phyloP scores from a whole-genome alignment of 1,140 invertebrate species.

The Drosophila santomea region DNA sequence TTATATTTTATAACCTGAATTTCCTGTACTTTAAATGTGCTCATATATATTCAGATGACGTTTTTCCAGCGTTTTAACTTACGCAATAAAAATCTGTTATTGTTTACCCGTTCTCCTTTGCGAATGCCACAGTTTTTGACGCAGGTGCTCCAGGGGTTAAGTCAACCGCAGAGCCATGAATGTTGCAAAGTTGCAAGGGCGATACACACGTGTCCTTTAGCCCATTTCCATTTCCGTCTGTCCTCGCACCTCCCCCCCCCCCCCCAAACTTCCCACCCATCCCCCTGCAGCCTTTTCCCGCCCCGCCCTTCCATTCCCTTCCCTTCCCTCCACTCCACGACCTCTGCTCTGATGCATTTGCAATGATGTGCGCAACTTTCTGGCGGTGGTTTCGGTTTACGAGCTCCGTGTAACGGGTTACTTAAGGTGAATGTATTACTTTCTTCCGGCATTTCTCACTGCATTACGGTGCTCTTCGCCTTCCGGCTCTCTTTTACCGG shows the following conservation, averaged over 20 bases:
- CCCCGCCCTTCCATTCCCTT: too few relatives aligned
- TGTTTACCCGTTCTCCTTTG: too few relatives aligned
- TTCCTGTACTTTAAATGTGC: too few relatives aligned
- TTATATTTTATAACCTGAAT: too few relatives aligned
- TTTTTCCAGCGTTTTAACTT: too few relatives aligned
- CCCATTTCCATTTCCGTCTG: slow-evolving; percentile 49
- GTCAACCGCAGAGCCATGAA: slow-evolving; percentile 28
- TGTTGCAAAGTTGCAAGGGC: slow-evolving; percentile 24
- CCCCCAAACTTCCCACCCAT: neutral
- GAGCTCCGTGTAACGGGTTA: slow-evolving; percentile 43
- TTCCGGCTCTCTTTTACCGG: neutral
- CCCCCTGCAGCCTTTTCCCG: too few relatives aligned
- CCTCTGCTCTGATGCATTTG: slow-evolving; percentile 32
- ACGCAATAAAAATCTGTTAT: too few relatives aligned
- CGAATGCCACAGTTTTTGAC: neutral
- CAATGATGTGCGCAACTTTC: slow-evolving; percentile 52
- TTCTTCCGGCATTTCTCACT: slow-evolving; percentile 46
- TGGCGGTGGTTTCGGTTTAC: slow-evolving; percentile 30
- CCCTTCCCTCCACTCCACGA: neutral
- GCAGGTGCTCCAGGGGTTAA: slow-evolving; percentile 19
- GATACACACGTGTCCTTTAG: slow-evolving; percentile 48
- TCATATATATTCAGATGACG: too few relatives aligned
- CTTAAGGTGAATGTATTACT: slow-evolving; percentile 64
- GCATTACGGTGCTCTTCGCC: slow-evolving; percentile 21
- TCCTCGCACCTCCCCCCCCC: neutral